Conservation (phyloP, 2,797 vertebrate genomes). For the Decapterus maruadsi region DNA sequence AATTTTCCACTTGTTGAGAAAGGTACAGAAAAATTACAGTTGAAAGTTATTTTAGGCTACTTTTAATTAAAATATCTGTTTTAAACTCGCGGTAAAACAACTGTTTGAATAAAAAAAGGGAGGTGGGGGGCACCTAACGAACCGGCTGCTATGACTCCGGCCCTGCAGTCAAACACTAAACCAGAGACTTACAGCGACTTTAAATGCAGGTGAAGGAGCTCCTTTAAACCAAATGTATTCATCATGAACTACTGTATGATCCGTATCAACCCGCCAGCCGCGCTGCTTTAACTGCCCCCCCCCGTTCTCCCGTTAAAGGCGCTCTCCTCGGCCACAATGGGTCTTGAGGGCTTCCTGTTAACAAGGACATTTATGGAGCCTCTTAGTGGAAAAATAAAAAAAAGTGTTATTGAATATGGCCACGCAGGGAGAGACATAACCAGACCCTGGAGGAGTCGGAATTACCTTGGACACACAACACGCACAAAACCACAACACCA, state of each 20-base stretch:
- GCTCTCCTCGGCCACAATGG: neutral
- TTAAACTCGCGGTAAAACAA: too few species aligned
- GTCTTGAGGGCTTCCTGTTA: neutral
- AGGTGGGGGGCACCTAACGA: too few species aligned
- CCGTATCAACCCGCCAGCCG: neutral
- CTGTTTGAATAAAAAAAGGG: too few species aligned
- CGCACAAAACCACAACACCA: neutral
- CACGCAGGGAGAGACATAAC: neutral
- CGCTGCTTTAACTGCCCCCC: neutral
- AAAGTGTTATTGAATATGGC: neutral
- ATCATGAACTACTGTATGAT: neutral
- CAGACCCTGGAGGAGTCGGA: neutral
- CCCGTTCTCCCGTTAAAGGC: neutral
- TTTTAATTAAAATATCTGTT: too few species aligned
- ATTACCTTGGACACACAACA: neutral
- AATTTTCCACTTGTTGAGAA: too few species aligned
- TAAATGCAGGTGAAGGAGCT: too few species aligned
- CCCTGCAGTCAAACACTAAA: too few species aligned
- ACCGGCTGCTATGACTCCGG: too few species aligned
- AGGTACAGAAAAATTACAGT: too few species aligned
- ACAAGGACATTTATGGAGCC: neutral
- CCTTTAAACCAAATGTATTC: neutral
- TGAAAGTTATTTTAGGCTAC: too few species aligned
- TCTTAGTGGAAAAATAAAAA: conserved; percentile 9
- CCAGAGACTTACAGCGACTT: too few species aligned